These are phyloP conservation scores for Lasioglossum oenotherae DNA, from an alignment of 2,888 invertebrate genomes.

Conservation along the genomic window DNA sequence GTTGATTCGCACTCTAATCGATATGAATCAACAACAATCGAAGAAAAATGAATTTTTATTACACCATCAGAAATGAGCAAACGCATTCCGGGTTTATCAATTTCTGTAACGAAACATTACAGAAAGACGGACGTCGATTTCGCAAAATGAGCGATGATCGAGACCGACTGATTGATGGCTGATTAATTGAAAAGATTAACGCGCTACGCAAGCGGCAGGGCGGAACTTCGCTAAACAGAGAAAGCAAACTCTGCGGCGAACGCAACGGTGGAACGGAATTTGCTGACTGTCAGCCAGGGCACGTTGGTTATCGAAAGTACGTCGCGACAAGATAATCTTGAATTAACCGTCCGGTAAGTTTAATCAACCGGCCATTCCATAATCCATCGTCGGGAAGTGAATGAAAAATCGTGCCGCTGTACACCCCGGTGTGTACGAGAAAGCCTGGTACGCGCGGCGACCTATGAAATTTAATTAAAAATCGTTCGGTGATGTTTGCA, in stretches of 20 bases:
- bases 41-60: not conserved
- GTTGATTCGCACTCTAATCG: too few relatives aligned
- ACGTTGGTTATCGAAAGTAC: not conserved
- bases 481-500: not conserved
- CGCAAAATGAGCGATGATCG: not conserved
- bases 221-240: not conserved
- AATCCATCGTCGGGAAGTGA: conserved; percentile 5
- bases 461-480: conserved; percentile 39
- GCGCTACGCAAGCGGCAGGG: not conserved
- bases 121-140: not conserved
- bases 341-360: not conserved
- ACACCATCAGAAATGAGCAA: not conserved
- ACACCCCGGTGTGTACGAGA: not conserved
- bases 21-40: too few relatives aligned
- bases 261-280: conserved; percentile 10
- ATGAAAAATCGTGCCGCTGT: not conserved
- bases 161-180: not conserved
- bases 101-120: not conserved
- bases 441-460: not conserved
- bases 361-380: not conserved
- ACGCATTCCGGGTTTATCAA: not conserved
- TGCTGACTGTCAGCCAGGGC: conserved; percentile 7
- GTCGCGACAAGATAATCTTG: conserved; percentile 14
- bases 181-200: conserved; percentile 10
- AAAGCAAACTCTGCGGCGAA: not conserved